Evolutionary conservation across 2,113 vertebrate genomes (phyloP).

Genomic region (Psammodynastes pulverulentus): DNA sequence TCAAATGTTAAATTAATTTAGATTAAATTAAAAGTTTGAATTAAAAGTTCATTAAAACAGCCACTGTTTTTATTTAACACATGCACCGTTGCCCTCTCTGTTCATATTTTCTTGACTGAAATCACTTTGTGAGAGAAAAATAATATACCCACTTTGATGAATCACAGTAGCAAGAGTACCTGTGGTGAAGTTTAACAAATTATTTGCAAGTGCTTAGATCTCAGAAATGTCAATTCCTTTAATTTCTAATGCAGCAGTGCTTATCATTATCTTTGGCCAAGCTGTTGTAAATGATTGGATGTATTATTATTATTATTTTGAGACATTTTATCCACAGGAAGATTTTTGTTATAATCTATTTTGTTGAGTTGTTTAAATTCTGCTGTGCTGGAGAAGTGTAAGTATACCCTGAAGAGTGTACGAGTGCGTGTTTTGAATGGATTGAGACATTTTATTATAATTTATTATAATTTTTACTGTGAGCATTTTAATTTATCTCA

Average conservation of each 20-base stretch:
- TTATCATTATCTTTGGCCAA: neutral
- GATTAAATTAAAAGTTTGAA: neutral
- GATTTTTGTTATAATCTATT: neutral
- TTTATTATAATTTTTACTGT: neutral
- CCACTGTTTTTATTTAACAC: neutral
- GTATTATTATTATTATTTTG: neutral
- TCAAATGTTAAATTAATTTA: neutral
- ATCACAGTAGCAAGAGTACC: neutral
- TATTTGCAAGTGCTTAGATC: constrained; percentile 2
- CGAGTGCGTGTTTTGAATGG: neutral
- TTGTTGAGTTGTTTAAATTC: neutral
- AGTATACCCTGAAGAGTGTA: neutral
- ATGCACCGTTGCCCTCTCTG: neutral
- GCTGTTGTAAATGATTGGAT: neutral
- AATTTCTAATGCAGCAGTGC: neutral
- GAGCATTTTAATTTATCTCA: neutral
- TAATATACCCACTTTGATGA: neutral
- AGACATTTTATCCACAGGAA: neutral
- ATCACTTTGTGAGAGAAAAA: neutral
- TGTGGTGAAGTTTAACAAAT: neutral
- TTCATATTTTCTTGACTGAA: neutral
- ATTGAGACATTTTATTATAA: neutral
- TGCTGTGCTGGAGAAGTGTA: neutral
- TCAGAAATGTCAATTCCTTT: constrained; percentile 1
- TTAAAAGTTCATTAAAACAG: neutral